A percentile compares a stretch with the other conserved stretches of the same genome.
Conservation (phyloP, 1,140 invertebrate genomes). For the Conopomorpha cramerella region DNA sequence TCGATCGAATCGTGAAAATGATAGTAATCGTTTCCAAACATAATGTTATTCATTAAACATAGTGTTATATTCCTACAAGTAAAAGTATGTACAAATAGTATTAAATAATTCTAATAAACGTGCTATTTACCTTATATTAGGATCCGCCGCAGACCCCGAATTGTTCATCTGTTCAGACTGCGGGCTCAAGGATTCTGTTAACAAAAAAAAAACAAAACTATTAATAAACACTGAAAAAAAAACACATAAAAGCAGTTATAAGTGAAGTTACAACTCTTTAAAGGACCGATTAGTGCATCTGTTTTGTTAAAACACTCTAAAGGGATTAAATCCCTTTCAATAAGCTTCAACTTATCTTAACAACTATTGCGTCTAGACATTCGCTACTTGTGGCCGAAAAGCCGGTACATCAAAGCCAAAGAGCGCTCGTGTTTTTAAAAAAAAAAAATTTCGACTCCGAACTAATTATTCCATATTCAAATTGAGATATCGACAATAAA, state of each 20-base stretch:
- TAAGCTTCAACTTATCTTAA: slow-evolving; percentile 27
- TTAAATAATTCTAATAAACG: too few species aligned
- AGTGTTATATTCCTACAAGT: too few species aligned
- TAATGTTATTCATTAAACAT: too few species aligned
- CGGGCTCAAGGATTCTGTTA: slow-evolving; percentile 41
- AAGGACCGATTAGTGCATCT: slow-evolving; percentile 23
- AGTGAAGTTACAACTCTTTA: slow-evolving; percentile 5
- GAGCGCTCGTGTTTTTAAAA: neutral
- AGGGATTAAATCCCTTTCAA: slow-evolving; percentile 34
- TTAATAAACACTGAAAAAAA: neutral
- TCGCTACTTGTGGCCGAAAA: slow-evolving; percentile 13
- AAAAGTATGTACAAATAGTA: too few species aligned
- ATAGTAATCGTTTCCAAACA: too few species aligned
- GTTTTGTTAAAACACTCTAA: slow-evolving; percentile 16
- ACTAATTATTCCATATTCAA: slow-evolving; percentile 21
- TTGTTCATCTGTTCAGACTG: slow-evolving; percentile 43
- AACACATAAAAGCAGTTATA: slow-evolving; percentile 1
- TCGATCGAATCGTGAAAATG: too few species aligned
- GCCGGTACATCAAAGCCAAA: neutral
- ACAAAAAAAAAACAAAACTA: slow-evolving; percentile 20
- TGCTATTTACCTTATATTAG: slow-evolving; percentile 45
- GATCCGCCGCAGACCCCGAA: slow-evolving; percentile 34
- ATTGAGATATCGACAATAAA: slow-evolving; percentile 40
- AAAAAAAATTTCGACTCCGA: neutral
- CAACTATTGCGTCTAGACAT: slow-evolving; percentile 33